Percentiles rank a stretch among this genome's conserved stretches.
These are phyloP conservation scores for Hycleus cichorii DNA, from an alignment of 1,140 invertebrate species.

Conservation along the genomic window DNA sequence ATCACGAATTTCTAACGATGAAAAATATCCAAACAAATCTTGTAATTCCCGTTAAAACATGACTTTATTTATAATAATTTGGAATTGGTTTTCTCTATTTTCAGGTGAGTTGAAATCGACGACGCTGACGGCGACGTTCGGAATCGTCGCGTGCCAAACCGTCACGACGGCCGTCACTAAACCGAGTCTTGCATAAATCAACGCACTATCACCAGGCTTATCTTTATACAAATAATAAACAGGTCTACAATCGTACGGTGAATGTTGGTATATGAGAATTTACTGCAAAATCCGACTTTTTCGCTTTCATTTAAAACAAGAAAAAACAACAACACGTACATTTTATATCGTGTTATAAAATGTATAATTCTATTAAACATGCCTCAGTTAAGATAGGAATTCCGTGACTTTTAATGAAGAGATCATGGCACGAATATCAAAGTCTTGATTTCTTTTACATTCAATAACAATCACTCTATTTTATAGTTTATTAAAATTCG, in stretches of 20 bases:
- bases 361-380: conserved; percentile 36
- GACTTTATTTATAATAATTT: conserved; percentile 9
- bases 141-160: conserved; percentile 17
- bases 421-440: conserved; percentile 3
- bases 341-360: conserved; percentile 33
- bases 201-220: conserved; percentile 22
- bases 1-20: conserved; percentile 8
- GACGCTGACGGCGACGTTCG: not conserved
- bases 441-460: no score
- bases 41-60: no score
- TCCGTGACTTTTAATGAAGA: conserved; percentile 28
- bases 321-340: conserved; percentile 5
- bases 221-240: conserved; percentile 36
- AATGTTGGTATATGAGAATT: conserved; percentile 21
- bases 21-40: no score
- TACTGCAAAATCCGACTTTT: conserved; percentile 12
- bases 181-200: conserved; percentile 29
- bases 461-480: no score
- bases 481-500: no score
- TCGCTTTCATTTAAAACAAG: no score
- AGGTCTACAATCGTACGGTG: conserved; percentile 23
- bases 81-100: conserved; percentile 7
- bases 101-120: conserved; percentile 8
- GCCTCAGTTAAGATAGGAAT: conserved; percentile 32
- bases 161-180: not conserved